phyloP scores from a whole-genome alignment of 2,888 invertebrate genomes.

The Perizoma flavofasciatum region DNA sequence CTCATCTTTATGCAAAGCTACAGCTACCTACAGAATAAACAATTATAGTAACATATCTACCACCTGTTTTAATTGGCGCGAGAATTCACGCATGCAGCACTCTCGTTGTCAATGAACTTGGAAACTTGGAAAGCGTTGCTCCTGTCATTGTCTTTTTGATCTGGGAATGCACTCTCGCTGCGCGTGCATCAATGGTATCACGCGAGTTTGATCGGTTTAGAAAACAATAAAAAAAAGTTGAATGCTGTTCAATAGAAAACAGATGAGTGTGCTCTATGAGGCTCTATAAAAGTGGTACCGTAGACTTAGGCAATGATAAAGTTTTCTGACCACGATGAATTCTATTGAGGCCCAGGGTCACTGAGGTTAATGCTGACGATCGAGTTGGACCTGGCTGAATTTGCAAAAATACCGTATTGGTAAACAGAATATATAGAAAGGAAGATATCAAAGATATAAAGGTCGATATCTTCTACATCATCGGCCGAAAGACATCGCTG shows the following conservation, averaged over 20 bases:
- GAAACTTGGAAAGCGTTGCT: constrained; percentile 83
- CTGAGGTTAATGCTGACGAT: too few relatives aligned
- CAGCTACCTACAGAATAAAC: constrained; percentile 11
- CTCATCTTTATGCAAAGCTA: neutral
- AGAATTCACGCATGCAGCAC: constrained; percentile 80
- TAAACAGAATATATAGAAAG: too few relatives aligned
- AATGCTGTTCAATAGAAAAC: constrained; percentile 11
- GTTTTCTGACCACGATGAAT: too few relatives aligned
- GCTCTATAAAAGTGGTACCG: too few relatives aligned
- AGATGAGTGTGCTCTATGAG: too few relatives aligned
- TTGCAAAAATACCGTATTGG: too few relatives aligned
- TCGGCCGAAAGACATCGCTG: too few relatives aligned
- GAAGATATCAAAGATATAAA: too few relatives aligned
- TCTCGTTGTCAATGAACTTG: constrained; percentile 83
- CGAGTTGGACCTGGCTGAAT: too few relatives aligned
- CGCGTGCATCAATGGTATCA: constrained; percentile 58
- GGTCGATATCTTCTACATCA: too few relatives aligned
- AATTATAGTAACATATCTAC: constrained; percentile 31
- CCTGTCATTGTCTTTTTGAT: constrained; percentile 76
- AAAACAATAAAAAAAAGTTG: constrained; percentile 23
- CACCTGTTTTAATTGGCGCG: constrained; percentile 59
- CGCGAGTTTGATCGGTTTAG: constrained; percentile 55
- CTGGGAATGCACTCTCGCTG: constrained; percentile 82
- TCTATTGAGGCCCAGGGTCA: too few relatives aligned
- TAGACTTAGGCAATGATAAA: too few relatives aligned